Base-by-base conservation (phyloP, 2,797 vertebrate genomes). In the Lepilemur ruficaudatus region DNA sequence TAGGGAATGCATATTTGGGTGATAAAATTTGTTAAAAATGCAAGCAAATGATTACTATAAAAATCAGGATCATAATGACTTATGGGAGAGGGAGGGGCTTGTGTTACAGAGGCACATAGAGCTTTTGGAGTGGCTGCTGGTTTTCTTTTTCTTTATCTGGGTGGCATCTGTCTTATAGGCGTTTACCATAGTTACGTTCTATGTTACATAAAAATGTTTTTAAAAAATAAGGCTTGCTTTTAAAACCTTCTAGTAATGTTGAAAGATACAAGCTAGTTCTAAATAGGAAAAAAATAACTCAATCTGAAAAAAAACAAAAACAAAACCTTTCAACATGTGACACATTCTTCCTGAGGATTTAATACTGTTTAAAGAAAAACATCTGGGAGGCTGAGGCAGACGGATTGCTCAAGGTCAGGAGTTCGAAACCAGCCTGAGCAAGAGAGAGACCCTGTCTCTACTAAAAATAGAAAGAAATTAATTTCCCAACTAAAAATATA, bases 331-430 rank as follows among this genome's bases (percentile, higher is more conserved):
- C 22, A 73, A 70, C n/a, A 61, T 65, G 4, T 50, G n/a, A 55
- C 41, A 76, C 1, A 83, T 86, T 95, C n/a, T 61, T 94, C 18
- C 38, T 82, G 28, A 75, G 57, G 11, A 52, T 52, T 93, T 86
- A 82, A 81, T 93, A 63, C 38, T 92, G 57, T 94, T 96, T 89
- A 89, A 83, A 78, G 50, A 84, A 75, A 85, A 46, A 46, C 88
- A 79, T 38, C 38, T 38, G 38, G 38, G 38, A 38, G 38, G 38
- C 38, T 38, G 38, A 38, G 38, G 38, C 38, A 38, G 38, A 38
- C 38, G 38, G 38, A 38, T 38, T 38, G 38, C 38, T 38, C 38
- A 38, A 38, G 38, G 38, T 38, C 38, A 38, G 38, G 38, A 38
- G 38, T 38, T 38, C 38, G 38, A 38, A 38, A 38, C 38, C 38